Percentiles rank a stretch among this genome's conserved stretches.
These are phyloP conservation scores for Digitonthophagus gazella DNA, from an alignment of 2,888 invertebrate species.

Conservation along the genomic window DNA sequence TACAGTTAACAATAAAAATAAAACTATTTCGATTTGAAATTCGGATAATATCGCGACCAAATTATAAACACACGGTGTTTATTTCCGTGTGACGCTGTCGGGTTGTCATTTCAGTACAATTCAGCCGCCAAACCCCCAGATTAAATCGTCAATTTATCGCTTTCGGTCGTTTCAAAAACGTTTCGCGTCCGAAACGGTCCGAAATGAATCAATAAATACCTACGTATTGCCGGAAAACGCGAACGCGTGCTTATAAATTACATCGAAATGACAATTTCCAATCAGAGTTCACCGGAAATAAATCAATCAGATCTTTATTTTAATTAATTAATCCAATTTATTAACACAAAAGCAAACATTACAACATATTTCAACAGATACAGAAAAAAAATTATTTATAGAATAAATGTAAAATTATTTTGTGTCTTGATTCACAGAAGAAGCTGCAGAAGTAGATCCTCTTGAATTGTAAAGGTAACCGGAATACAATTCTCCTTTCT, in stretches of 20 bases:
- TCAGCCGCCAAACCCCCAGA: background rate
- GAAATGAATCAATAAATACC: background rate
- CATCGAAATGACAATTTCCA: background rate
- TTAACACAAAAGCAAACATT: background rate
- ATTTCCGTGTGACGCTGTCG: background rate
- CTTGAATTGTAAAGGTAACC: background rate
- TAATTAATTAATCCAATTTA: background rate
- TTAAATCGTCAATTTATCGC: background rate
- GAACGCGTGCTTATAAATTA: background rate
- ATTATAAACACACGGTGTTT: background rate
- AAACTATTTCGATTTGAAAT: too few species aligned
- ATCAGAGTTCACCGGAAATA: background rate
- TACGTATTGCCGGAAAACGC: background rate
- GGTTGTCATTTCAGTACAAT: background rate
- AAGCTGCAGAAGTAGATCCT: background rate
- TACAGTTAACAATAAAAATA: too few species aligned
- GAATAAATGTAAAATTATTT: background rate
- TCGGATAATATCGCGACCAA: background rate
- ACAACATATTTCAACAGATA: background rate
- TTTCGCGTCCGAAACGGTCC: background rate
- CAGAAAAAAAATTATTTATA: background rate
- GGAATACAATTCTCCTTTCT: constrained; percentile 10
- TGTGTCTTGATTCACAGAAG: background rate
- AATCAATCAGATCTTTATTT: background rate
- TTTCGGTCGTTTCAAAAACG: background rate